Evolutionary conservation across 2,888 invertebrate species (phyloP).

Genomic region (Leucophora obtusa): DNA sequence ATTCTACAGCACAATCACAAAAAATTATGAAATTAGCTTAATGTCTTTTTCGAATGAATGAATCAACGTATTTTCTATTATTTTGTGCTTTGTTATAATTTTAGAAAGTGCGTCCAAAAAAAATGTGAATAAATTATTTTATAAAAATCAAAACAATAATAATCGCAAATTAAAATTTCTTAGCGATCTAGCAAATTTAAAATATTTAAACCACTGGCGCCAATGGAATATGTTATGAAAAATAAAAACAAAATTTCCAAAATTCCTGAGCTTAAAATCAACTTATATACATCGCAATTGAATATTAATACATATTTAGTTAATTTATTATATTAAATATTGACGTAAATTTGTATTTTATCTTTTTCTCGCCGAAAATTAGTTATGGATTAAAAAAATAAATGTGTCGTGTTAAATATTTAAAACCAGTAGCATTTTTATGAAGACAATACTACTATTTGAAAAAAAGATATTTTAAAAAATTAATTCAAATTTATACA

Average conservation of each 20-base stretch:
- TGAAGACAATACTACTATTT: too few relatives aligned
- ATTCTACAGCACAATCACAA: too few relatives aligned
- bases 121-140: too few relatives aligned
- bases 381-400: neutral
- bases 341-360: constrained; percentile 9
- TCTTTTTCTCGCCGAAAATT: neutral
- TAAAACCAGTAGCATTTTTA: constrained; percentile 52
- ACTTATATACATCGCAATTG: constrained; percentile 25
- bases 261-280: neutral
- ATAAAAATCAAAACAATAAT: neutral
- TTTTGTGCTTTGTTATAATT: too few relatives aligned
- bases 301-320: constrained; percentile 22
- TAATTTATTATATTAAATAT: constrained; percentile 20
- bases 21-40: too few relatives aligned
- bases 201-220: neutral
- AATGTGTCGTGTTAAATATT: neutral
- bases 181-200: neutral
- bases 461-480: constrained; percentile 15
- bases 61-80: too few relatives aligned
- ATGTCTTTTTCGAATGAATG: too few relatives aligned
- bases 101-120: too few relatives aligned
- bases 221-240: neutral
- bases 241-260: neutral
- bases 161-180: neutral
- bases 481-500: constrained; percentile 20